These are phyloP conservation scores for Malacosoma neustria DNA, from an alignment of 2,888 invertebrate species.

Conservation along the genomic window DNA sequence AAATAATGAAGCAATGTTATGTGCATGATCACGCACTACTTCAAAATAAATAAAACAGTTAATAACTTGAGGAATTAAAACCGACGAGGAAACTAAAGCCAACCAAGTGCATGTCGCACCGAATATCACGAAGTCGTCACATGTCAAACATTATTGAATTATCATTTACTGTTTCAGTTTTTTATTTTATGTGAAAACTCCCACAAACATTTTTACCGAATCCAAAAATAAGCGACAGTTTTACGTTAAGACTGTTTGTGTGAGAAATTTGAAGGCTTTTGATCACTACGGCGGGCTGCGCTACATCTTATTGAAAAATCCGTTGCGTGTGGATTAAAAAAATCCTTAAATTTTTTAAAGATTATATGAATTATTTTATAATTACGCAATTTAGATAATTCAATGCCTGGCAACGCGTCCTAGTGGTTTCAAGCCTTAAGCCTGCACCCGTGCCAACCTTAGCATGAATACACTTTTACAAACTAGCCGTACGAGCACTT, in stretches of 20 bases:
- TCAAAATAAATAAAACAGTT: conserved; percentile 15
- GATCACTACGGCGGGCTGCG: no score
- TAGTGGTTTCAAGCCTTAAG: no score
- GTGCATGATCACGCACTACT: conserved; percentile 44
- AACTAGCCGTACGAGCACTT: conserved; percentile 35
- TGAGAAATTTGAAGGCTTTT: no score
- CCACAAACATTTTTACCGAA: conserved; percentile 31
- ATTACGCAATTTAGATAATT: no score
- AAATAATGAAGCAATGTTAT: conserved; percentile 30
- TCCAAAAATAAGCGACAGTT: background rate
- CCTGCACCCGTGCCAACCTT: conserved; percentile 69
- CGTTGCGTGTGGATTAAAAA: no score
- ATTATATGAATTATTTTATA: no score
- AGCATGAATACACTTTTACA: conserved; percentile 55
- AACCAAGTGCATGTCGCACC: conserved; percentile 68
- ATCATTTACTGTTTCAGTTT: conserved; percentile 38
- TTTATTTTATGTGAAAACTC: conserved; percentile 31
- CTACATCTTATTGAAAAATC: no score
- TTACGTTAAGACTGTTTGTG: conserved; percentile 32
- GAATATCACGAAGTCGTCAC: conserved; percentile 51
- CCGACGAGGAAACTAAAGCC: conserved; percentile 23
- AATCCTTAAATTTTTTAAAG: no score
- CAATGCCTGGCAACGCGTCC: no score
- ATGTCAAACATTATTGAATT: conserved; percentile 43
- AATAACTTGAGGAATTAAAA: conserved; percentile 8